Evolutionary conservation across 2,888 invertebrate genomes (phyloP).

Genomic region (Parapristionchus giblindavisi): DNA sequence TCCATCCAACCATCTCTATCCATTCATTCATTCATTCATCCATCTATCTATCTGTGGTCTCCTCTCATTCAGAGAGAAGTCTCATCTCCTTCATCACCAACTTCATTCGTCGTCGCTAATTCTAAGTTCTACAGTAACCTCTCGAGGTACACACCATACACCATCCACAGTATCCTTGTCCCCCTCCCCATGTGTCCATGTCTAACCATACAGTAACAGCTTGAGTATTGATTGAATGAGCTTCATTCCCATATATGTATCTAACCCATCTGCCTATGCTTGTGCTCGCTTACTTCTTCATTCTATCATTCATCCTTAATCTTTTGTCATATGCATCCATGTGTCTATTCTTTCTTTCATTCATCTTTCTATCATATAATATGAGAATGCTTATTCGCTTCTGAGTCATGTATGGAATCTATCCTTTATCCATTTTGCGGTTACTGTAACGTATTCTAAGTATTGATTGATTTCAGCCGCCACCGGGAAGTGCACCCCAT

Average conservation of each 20-base stretch:
- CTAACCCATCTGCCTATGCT: neutral
- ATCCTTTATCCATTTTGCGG: neutral
- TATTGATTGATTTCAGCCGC: constrained; percentile 40
- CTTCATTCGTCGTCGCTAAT: constrained; percentile 43
- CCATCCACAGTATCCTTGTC: neutral
- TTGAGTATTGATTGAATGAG: constrained; percentile 17
- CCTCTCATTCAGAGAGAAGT: constrained; percentile 31
- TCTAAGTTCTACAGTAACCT: constrained; percentile 47
- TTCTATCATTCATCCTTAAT: neutral
- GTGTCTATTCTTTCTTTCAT: neutral
- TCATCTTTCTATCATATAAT: neutral
- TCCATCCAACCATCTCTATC: neutral
- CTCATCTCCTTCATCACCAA: constrained; percentile 24
- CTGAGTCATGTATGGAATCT: neutral
- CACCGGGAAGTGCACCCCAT: constrained; percentile 46
- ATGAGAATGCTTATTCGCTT: constrained; percentile 15
- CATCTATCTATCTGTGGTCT: neutral
- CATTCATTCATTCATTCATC: neutral
- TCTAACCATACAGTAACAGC: neutral
- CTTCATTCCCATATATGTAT: neutral
- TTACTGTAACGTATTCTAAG: neutral
- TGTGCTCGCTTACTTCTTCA: constrained; percentile 5
- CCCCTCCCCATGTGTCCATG: neutral
- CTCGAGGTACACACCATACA: constrained; percentile 42
- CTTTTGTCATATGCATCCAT: no score